These are phyloP conservation scores for Cyphomyrus discorhynchus DNA, from an alignment of 2,113 vertebrate genomes.

Conservation along the genomic window DNA sequence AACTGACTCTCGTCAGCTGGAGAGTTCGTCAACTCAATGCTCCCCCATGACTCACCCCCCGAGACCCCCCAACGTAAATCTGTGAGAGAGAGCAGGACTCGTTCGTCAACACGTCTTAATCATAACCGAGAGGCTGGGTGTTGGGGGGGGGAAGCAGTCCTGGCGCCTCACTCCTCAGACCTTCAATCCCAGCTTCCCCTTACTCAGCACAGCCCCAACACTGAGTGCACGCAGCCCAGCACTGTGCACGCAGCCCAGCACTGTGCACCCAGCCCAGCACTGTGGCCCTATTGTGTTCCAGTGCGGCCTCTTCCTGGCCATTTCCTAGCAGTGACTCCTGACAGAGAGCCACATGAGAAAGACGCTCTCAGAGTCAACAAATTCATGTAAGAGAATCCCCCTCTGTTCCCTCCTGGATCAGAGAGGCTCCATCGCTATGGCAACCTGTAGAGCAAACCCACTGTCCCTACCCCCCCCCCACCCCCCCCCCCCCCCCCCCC, in stretches of 20 bases:
- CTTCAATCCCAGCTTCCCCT: neutral
- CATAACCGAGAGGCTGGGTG: neutral
- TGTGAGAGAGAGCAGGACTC: neutral
- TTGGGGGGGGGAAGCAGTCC: neutral
- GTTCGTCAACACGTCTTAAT: neutral
- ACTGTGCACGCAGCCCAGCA: neutral
- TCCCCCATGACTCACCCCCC: neutral
- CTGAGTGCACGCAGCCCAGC: neutral
- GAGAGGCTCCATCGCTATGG: slow-evolving; percentile 4
- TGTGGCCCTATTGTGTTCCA: neutral
- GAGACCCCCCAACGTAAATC: neutral
- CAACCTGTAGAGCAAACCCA: neutral
- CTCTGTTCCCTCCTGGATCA: neutral
- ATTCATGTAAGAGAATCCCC: neutral
- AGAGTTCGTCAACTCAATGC: neutral
- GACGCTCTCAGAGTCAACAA: slow-evolving; percentile 7
- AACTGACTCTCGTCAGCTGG: slow-evolving; percentile 3
- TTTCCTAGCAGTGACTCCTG: neutral
- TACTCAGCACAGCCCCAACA: neutral
- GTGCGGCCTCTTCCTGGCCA: neutral
- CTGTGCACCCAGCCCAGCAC: neutral
- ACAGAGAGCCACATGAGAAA: slow-evolving; percentile 3
- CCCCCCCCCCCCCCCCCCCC: neutral
- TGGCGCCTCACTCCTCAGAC: neutral
- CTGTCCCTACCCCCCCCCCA: neutral